A percentile compares a stretch with the other conserved stretches of the same genome.
phyloP scores from a whole-genome alignment of 2,797 vertebrate genomes.

The Scolopax rusticola region DNA sequence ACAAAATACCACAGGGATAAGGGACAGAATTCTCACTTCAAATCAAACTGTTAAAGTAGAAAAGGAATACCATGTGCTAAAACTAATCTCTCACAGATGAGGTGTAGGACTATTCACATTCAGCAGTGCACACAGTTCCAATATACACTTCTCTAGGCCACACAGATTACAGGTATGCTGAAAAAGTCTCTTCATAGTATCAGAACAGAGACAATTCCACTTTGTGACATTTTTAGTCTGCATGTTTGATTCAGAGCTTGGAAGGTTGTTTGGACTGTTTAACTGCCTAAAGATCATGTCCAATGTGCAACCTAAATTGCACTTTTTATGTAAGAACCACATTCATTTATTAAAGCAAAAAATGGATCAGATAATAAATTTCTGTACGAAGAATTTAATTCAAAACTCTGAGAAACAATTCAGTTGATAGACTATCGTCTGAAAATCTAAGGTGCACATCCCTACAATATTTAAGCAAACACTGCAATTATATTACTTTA shows the following conservation, averaged over 20 bases:
- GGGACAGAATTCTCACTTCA: background rate
- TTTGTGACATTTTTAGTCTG: background rate
- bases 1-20: background rate
- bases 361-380: background rate
- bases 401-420: background rate
- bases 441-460: background rate
- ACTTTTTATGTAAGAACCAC: background rate
- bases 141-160: background rate
- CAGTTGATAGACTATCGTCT: background rate
- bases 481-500: background rate
- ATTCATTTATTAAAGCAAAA: background rate
- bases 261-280: background rate
- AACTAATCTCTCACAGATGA: background rate
- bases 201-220: background rate
- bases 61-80: background rate
- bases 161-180: background rate
- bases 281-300: background rate
- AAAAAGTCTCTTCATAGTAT: background rate
- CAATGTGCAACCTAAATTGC: background rate
- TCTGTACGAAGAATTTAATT: background rate
- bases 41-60: background rate
- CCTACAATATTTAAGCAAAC: background rate
- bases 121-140: background rate
- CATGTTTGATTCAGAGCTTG: background rate
- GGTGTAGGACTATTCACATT: background rate